phyloP scores from a whole-genome alignment of 1,140 invertebrate genomes.

The Drosophila elegans region DNA sequence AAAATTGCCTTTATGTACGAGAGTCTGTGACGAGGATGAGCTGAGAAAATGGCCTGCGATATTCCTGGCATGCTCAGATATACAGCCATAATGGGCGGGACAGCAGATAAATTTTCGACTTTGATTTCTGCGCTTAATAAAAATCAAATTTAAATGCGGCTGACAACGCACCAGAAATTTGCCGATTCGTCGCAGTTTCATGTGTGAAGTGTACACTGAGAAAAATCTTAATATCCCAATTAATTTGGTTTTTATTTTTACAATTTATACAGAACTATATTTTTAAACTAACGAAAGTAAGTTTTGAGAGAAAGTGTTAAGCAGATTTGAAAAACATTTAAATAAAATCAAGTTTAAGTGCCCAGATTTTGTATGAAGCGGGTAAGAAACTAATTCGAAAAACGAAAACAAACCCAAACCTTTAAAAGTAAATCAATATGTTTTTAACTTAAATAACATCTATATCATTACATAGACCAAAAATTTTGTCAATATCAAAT shows the following conservation, averaged over 20 bases:
- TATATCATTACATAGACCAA: too few relatives aligned
- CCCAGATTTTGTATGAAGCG: too few relatives aligned
- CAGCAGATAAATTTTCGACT: conserved; percentile 74
- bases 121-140: conserved; percentile 81
- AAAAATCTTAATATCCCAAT: background rate
- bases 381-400: too few relatives aligned
- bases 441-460: too few relatives aligned
- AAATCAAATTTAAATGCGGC: conserved; percentile 83
- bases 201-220: conserved; percentile 32
- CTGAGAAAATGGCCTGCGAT: conserved; percentile 50
- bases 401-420: too few relatives aligned
- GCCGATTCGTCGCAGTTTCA: conserved; percentile 26
- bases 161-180: conserved; percentile 65
- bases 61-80: conserved; percentile 68
- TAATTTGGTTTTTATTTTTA: background rate
- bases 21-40: conserved; percentile 9
- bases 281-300: too few relatives aligned
- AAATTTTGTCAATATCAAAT: too few relatives aligned
- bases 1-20: conserved; percentile 77
- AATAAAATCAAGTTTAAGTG: too few relatives aligned
- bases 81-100: conserved; percentile 44
- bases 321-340: too few relatives aligned
- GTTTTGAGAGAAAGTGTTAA: too few relatives aligned
- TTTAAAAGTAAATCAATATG: too few relatives aligned
- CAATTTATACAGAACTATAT: too few relatives aligned